Evolutionary conservation across 1,140 invertebrate species (phyloP).

Genomic region (Catajapyx aquilonaris): DNA sequence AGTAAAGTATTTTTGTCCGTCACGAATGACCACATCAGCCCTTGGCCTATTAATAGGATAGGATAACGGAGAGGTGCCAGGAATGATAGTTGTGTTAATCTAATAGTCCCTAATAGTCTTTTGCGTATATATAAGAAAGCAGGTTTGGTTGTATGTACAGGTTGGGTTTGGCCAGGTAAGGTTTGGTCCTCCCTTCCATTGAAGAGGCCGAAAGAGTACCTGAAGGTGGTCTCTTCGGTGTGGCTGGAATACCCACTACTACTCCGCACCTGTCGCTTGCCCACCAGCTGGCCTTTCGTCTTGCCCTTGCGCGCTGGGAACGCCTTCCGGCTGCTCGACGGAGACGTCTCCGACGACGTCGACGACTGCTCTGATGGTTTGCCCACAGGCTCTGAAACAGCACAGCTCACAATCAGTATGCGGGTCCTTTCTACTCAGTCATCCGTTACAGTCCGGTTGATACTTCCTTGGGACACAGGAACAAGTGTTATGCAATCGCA

Average conservation of each 20-base stretch:
- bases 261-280: conserved; percentile 41
- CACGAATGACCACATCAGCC: too few species aligned
- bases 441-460: too few species aligned
- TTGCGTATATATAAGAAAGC: not conserved
- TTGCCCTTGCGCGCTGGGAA: conserved; percentile 40
- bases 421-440: too few species aligned
- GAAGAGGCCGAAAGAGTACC: conserved; percentile 20
- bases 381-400: too few species aligned
- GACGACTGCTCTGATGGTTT: conserved; percentile 36
- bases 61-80: conserved; percentile 26
- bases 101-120: not conserved
- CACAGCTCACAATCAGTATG: too few species aligned
- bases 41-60: too few species aligned
- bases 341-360: conserved; percentile 44
- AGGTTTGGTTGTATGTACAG: conserved; percentile 6
- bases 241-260: conserved; percentile 54
- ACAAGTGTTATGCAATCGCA: too few species aligned
- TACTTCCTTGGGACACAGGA: too few species aligned
- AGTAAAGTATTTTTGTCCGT: not conserved
- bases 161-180: conserved; percentile 1
- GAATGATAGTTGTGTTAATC: conserved; percentile 18
- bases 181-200: conserved; percentile 22
- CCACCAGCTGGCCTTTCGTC: conserved; percentile 26
- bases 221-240: conserved; percentile 60
- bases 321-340: conserved; percentile 32